Evolutionary conservation across 2,113 vertebrate species (phyloP).

Genomic region (Grammomys dolichurus): DNA sequence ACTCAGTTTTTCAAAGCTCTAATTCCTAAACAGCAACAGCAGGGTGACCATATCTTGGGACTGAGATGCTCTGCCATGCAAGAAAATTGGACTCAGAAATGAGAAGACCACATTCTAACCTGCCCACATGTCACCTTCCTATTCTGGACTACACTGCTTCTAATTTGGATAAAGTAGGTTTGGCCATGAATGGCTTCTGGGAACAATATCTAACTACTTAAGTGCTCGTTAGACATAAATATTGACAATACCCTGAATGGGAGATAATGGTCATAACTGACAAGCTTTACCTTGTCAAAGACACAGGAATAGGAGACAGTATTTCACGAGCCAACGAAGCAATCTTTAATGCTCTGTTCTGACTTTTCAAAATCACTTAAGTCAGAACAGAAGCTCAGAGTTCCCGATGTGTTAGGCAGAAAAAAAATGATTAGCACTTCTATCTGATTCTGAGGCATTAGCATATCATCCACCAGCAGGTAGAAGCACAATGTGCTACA

Average conservation of each 20-base stretch:
- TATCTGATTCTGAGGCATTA: not conserved
- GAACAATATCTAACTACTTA: slow-evolving; percentile 6
- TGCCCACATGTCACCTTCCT: not conserved
- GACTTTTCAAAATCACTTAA: not conserved
- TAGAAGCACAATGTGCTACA: not conserved
- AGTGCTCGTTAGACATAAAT: slow-evolving; percentile 2
- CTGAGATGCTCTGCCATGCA: not conserved
- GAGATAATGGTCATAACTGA: not conserved
- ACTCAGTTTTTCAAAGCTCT: not conserved
- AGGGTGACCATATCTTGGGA: not conserved
- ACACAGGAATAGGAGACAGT: not conserved
- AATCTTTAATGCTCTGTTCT: not conserved
- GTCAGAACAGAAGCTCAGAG: slow-evolving; percentile 53
- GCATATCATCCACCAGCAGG: not conserved
- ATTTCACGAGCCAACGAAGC: slow-evolving; percentile 37
- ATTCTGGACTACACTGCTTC: not conserved
- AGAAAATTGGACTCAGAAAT: not conserved
- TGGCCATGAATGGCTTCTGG: not conserved
- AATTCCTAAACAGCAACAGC: not conserved
- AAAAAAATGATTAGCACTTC: not conserved
- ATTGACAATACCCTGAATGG: not conserved
- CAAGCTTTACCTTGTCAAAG: not conserved
- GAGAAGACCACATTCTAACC: not conserved
- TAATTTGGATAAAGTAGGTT: not conserved
- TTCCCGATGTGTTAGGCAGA: not conserved